Evolutionary conservation across 2,113 vertebrate genomes (phyloP), one percentile per base, ranked within the genome.

Genomic region (Scatophagus argus): DNA sequence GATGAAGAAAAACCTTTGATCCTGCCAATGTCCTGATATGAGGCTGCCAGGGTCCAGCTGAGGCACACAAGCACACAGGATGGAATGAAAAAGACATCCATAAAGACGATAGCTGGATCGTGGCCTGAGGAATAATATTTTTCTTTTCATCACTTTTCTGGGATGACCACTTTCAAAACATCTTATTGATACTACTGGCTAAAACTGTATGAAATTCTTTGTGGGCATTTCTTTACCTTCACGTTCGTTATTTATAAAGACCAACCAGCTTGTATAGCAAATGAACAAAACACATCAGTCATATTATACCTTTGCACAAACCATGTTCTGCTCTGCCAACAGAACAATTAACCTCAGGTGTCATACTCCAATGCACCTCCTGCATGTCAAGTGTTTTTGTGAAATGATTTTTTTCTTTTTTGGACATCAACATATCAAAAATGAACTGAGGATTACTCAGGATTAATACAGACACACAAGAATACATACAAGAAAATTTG

Each of bases 1-100:
- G 93, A 93, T 0, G 95, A 95, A 32, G 91, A 92, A 46, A 94
- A 91, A 54, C 89, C 88, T 3, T 62, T 95, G 7, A 93, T 95
- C 29, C 39, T 95, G 68, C 59, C 63, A 0, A 43, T 87, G 84
- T 83, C 93, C 43, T 94, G 91, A 95, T 77, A 63, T 23, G 6
- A 74, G 63, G 56, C 67, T 3, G 68, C 81, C 80, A 59, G 43
- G 68, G 54, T 84, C 70, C 81, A 71, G 69, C 49, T 32, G 29
- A 31, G 12, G 25, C 19, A 43, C 39, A 3, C 0, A 1, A 29
- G 31, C n/a, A 51, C 14, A 7, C 62, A 44, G 23, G 58, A 78
- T 25, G 59, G 46, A 82, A 52, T 59, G 19, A 73, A 31, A 32
- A 25, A 31, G 27, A 74, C 69, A 54, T 63, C 64, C 74, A 32